A percentile compares a stretch with the other conserved stretches of the same genome.
Evolutionary conservation across 2,113 vertebrate species (phyloP).

Genomic region (Pycnonotus jocosus): DNA sequence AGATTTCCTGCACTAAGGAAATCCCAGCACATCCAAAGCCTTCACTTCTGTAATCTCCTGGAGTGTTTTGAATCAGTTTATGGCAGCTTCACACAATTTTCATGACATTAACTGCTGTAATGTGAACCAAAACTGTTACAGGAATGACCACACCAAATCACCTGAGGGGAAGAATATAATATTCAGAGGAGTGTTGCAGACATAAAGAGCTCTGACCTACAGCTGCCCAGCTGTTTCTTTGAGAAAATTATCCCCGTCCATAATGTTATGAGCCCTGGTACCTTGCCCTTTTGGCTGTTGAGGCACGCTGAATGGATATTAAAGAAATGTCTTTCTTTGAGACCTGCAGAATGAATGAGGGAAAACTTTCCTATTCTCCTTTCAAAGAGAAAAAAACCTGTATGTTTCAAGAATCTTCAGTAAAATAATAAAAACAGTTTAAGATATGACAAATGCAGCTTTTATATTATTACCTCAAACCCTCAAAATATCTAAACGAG

Average conservation of each 20-base stretch:
- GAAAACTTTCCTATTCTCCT: background rate
- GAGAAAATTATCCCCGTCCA: background rate
- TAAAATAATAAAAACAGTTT: background rate
- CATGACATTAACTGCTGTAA: slow-evolving; percentile 46
- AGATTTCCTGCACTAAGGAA: background rate
- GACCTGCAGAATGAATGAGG: background rate
- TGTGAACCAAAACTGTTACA: slow-evolving; percentile 26
- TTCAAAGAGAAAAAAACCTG: background rate
- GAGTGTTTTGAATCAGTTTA: slow-evolving; percentile 19
- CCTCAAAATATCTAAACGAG: background rate
- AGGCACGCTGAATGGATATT: background rate
- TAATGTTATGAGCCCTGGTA: background rate
- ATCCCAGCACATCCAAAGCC: background rate
- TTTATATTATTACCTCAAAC: background rate
- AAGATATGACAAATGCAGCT: background rate
- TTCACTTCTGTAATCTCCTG: slow-evolving; percentile 8
- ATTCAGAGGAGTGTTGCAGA: background rate
- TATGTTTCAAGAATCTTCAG: background rate
- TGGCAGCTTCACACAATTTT: slow-evolving; percentile 27
- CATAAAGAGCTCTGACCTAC: slow-evolving; percentile 19
- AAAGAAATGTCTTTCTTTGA: background rate
- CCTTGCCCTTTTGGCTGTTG: background rate
- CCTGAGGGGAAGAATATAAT: background rate
- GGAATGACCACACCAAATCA: slow-evolving; percentile 17
- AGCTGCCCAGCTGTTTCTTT: slow-evolving; percentile 44